A percentile compares a stretch with the other conserved stretches of the same genome.
Evolutionary conservation across 2,113 vertebrate species (phyloP).

Genomic region (Hyla sarda): DNA sequence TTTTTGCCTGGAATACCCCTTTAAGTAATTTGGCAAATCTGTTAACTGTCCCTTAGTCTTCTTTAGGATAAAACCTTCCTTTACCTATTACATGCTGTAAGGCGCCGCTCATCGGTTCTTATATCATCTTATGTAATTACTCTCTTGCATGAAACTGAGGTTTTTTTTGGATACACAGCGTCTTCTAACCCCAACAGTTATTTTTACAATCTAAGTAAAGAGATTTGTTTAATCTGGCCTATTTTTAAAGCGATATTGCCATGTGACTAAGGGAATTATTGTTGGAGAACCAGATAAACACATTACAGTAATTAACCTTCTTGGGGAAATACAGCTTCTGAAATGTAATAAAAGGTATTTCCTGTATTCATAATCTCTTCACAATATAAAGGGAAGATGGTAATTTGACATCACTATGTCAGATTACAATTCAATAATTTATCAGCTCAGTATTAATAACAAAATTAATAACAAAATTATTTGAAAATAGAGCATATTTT

Average conservation of each 20-base stretch:
- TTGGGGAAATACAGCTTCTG: conserved; percentile 63
- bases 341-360: conserved; percentile 63
- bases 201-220: conserved; percentile 74
- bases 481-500: neutral
- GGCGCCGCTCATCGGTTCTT: neutral
- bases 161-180: neutral
- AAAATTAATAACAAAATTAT: neutral
- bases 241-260: conserved; percentile 74
- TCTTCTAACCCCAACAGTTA: conserved; percentile 65
- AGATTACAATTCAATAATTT: conserved; percentile 4
- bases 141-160: neutral
- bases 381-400: neutral
- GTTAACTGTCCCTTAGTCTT: neutral
- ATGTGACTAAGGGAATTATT: conserved; percentile 70
- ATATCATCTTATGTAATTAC: neutral
- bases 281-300: conserved; percentile 67
- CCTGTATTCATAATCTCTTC: conserved; percentile 46
- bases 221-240: conserved; percentile 84
- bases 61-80: neutral
- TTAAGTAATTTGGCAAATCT: neutral
- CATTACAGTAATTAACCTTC: conserved; percentile 69
- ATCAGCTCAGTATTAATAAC: neutral
- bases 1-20: no score
- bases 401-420: conserved; percentile 1
- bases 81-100: neutral